These are phyloP conservation scores for Apamea crenata DNA, from an alignment of 2,888 invertebrate genomes.

Conservation along the genomic window DNA sequence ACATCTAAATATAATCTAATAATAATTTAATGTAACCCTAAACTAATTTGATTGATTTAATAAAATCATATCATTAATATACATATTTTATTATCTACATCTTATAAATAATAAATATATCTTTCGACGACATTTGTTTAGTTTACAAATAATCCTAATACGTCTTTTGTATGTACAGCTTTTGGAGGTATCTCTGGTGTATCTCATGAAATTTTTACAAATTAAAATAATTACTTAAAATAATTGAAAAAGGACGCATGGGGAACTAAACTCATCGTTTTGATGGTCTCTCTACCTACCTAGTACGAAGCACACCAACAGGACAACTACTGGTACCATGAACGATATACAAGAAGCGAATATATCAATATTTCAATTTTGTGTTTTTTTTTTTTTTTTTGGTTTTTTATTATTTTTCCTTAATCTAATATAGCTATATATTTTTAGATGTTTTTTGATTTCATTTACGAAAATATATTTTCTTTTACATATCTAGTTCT, in stretches of 20 bases:
- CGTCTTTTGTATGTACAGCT: conserved; percentile 64
- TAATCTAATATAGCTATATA: background rate
- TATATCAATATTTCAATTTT: background rate
- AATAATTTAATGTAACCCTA: conserved; percentile 26
- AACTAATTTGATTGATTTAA: conserved; percentile 19
- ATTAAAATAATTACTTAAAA: conserved; percentile 25
- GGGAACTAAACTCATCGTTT: conserved; percentile 57
- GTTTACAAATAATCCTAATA: conserved; percentile 60
- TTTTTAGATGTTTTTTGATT: background rate
- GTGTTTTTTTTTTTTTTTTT: background rate
- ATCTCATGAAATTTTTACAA: conserved; percentile 69
- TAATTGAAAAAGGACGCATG: conserved; percentile 47
- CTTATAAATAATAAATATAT: conserved; percentile 39
- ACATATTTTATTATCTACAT: conserved; percentile 34
- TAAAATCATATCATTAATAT: conserved; percentile 25
- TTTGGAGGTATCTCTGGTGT: conserved; percentile 69
- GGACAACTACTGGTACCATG: conserved; percentile 48
- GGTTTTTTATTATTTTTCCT: background rate
- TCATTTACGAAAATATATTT: background rate
- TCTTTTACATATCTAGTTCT: too few relatives aligned
- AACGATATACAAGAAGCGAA: conserved; percentile 31
- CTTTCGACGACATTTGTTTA: conserved; percentile 39
- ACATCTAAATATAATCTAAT: conserved; percentile 36
- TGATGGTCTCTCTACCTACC: conserved; percentile 45
- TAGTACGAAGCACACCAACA: conserved; percentile 61